Conservation (phyloP, 2,113 vertebrate genomes). For the Halichoeres trimaculatus region DNA sequence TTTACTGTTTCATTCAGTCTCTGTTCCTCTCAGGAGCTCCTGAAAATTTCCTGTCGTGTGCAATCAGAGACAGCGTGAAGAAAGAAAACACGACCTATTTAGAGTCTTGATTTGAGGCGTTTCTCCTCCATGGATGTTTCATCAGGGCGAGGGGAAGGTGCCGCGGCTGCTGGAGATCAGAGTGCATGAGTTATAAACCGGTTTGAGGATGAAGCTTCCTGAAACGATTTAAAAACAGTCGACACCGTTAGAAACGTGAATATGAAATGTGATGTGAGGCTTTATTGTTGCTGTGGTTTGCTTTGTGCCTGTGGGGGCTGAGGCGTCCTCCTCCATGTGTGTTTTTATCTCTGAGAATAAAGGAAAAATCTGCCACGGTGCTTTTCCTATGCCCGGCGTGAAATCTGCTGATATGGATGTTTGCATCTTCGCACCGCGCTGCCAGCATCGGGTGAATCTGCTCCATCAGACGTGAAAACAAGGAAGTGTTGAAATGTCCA, state of each 20-base stretch:
- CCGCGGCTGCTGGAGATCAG: constrained; percentile 9
- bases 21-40: neutral
- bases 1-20: neutral
- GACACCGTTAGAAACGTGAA: neutral
- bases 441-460: neutral
- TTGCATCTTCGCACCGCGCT: neutral
- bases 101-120: constrained; percentile 38
- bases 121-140: constrained; percentile 62
- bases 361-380: neutral
- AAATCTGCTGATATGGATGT: constrained; percentile 18
- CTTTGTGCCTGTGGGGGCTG: neutral
- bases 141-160: constrained; percentile 46
- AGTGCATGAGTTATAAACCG: constrained; percentile 37
- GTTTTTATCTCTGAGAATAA: neutral
- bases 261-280: neutral
- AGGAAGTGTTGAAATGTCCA: constrained; percentile 6
- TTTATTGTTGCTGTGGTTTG: neutral
- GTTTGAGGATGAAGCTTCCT: neutral
- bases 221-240: neutral
- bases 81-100: constrained; percentile 65
- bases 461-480: neutral
- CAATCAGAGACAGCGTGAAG: constrained; percentile 41
- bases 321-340: neutral
- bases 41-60: constrained; percentile 45
- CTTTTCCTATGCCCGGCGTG: neutral